Conservation (phyloP, 2,797 vertebrate species). For the Coregonus ussuriensis region DNA sequence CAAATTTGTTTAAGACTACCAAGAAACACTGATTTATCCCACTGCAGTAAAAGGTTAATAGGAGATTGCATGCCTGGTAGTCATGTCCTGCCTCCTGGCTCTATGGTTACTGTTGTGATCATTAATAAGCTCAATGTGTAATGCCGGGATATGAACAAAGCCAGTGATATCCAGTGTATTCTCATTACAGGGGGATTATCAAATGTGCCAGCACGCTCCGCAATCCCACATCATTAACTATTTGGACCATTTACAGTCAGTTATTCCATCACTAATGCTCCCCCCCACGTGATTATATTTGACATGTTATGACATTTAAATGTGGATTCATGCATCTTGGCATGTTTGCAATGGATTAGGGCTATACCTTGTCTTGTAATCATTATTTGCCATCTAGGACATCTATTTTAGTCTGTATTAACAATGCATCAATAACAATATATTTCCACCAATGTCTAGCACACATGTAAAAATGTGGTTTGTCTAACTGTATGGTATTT, state of each 20-base stretch:
- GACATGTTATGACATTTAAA: conserved; percentile 46
- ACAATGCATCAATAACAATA: too few relatives aligned
- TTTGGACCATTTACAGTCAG: conserved; percentile 63
- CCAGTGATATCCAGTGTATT: conserved; percentile 65
- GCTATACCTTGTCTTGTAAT: conserved; percentile 31
- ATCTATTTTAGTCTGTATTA: too few relatives aligned
- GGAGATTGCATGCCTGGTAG: neutral
- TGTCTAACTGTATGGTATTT: too few relatives aligned
- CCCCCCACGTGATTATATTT: conserved; percentile 36
- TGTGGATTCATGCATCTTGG: conserved; percentile 28
- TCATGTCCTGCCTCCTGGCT: conserved; percentile 12
- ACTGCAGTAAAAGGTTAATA: too few relatives aligned
- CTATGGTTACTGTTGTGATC: conserved; percentile 56
- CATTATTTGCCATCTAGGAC: too few relatives aligned
- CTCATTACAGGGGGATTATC: conserved; percentile 71
- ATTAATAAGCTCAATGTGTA: conserved; percentile 56
- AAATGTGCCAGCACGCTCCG: conserved; percentile 62
- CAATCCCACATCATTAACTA: conserved; percentile 63
- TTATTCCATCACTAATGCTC: conserved; percentile 48
- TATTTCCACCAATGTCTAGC: too few relatives aligned
- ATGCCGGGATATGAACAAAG: conserved; percentile 64
- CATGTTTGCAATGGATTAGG: conserved; percentile 37
- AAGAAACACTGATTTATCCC: too few relatives aligned
- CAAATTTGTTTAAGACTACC: too few relatives aligned
- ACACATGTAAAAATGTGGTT: too few relatives aligned